Evolutionary conservation across 2,888 invertebrate species (phyloP), one percentile per base, ranked within the genome.

Genomic region (Rhagium mordax): DNA sequence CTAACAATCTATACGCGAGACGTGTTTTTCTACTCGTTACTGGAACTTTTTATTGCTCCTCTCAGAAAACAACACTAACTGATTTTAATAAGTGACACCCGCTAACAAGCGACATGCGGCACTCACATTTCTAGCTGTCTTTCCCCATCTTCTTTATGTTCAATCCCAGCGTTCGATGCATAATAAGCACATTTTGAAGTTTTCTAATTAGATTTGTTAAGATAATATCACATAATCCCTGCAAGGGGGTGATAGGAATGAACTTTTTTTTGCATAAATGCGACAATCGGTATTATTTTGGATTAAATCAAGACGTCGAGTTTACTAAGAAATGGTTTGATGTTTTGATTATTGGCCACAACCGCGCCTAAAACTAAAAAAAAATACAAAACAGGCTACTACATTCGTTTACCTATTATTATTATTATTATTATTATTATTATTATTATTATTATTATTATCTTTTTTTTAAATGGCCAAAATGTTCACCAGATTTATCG

Each of bases 21-120:
- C 29, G 49, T 27, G 49, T 51, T 51, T 29, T 29, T n/a, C 15
- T 15, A 51, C 27, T 64, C 64, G 64, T 64, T 64, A 64, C n/a
- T 27, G 49, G 51, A 49, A 21, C n/a, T n/a, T 64, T 64, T 64
- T 64, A 64, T 29, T 51, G 51, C 51, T 49, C 51, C 64, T 51
- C 27, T 24, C 47, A n/a, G 61, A 47, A 47, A 62, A 47, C 21
- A 24, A 64, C 64, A 41, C 72, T 72, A 72, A 72, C 72, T 68
- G 72, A 72, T 72, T 72, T 57, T 64, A 68, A 68, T 72, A 72
- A 72, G 59, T 64, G 72, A 68, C 72, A 68, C 59, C 29, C 64
- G 47, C 72, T 72, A 72, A 72, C 72, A 72, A 72, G 72, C 64
- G 68, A 49, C 72, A 68, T 64, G 72, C 67, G 62, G 55, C 60